Conservation (phyloP, 2,113 vertebrate genomes). For the Furnarius figulus region DNA sequence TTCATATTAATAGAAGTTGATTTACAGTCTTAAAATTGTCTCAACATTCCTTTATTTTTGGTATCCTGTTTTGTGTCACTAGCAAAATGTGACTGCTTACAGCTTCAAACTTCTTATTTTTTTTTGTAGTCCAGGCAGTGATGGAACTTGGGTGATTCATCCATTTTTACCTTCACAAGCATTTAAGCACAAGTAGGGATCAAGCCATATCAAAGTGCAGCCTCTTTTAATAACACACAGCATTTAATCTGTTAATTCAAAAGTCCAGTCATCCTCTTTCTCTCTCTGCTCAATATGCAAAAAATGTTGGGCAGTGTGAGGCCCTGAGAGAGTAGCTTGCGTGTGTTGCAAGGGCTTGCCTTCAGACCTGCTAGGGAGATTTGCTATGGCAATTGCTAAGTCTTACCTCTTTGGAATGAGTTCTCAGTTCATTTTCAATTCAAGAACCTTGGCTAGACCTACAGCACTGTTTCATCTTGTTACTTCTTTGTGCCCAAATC, state of each 20-base stretch:
- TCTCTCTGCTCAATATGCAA: background rate
- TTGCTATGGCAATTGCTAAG: background rate
- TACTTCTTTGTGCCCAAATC: background rate
- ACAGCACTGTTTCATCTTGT: accelerated
- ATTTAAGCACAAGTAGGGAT: background rate
- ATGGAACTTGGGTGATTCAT: background rate
- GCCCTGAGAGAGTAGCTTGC: background rate
- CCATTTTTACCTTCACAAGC: background rate
- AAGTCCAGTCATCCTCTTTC: background rate
- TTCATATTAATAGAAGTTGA: background rate
- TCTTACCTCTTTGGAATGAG: background rate
- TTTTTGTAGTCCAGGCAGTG: background rate
- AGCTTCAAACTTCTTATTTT: background rate
- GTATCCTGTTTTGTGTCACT: background rate
- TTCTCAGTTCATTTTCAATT: background rate
- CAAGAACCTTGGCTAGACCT: background rate
- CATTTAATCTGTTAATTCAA: background rate
- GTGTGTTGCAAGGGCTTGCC: background rate
- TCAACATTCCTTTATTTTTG: background rate
- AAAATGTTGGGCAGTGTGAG: background rate
- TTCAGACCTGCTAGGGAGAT: background rate
- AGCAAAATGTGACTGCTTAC: background rate
- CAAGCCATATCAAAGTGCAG: background rate
- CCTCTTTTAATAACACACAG: background rate
- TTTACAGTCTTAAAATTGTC: background rate